Base-by-base conservation (phyloP, 2,113 vertebrate genomes). In the Diadophis punctatus region DNA sequence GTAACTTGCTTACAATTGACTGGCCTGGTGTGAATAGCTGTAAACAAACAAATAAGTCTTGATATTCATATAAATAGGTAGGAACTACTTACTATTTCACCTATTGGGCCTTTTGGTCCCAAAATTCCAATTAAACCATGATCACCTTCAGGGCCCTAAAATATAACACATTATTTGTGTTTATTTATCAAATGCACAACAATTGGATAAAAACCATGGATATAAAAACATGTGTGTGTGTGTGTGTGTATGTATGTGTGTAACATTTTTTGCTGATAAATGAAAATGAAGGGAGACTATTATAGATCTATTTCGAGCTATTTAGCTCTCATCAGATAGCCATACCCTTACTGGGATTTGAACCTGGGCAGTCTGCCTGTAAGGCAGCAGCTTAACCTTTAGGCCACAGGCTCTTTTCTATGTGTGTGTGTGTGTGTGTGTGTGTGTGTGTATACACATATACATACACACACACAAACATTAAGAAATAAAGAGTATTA, bases 91-190 rank as follows among this genome's bases (percentile, higher is more conserved):
- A 99, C 99, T 97, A 97, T 93, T 94, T 97, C 96, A 30, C 99
- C 99, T 87, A 91, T 10, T 22, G 99, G 99, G 91, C 99, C 99
- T 98, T 98, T 99, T 0, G 98, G 98, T 90, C 99, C 99, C 93
- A 97, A 96, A 95, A 98, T 97, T 95, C 99, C 99, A 95, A 93
- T 95, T 22, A 98, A 95, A 89, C 99, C 99, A 85, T 97, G 39
- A 95, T 99, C 98, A 56, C 99, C 99, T 86, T 96, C 95, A 39
- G 99, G 99, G 56, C 99, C 99, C 99, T 99, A 96, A 93, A 93
- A 94, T 27, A 49, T 94, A 94, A 94, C 84, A 8, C 90, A 94
- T 60, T 16, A 2, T 68, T 68, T 68, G 2, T 1, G 3, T 63
- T 63, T n/a, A 16, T 68, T 68, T 68, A 68, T 68, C 30, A 34